A percentile compares a stretch with the other conserved stretches of the same genome.
Conservation (phyloP, 2,113 vertebrate species). For the Stigmatopora nigra region DNA sequence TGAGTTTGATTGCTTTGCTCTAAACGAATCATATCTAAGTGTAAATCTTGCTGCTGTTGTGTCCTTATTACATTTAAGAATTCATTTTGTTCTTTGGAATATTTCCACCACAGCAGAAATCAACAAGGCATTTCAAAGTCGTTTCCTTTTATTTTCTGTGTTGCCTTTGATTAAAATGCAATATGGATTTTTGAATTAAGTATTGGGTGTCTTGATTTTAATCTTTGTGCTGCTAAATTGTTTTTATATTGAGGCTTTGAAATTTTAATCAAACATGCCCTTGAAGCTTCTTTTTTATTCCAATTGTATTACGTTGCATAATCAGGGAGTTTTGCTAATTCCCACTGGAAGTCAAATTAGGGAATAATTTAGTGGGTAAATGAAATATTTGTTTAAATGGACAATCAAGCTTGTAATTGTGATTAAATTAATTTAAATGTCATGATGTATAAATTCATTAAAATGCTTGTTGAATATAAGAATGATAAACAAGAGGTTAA, state of each 20-base stretch:
- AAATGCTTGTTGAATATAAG: too few relatives aligned
- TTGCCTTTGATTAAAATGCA: constrained; percentile 38
- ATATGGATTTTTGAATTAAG: constrained; percentile 39
- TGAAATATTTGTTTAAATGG: constrained; percentile 44
- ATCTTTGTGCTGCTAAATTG: constrained; percentile 46
- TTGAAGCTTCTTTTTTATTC: constrained; percentile 54
- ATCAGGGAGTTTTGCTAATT: constrained; percentile 58
- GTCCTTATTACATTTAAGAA: not conserved
- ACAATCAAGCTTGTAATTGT: not conserved
- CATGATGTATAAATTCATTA: too few relatives aligned
- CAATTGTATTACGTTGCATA: constrained; percentile 58
- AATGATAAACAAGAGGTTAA: too few relatives aligned
- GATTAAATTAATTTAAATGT: not conserved
- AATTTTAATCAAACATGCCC: constrained; percentile 62
- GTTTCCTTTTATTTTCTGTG: not conserved
- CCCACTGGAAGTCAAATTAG: constrained; percentile 39
- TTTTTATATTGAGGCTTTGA: constrained; percentile 54
- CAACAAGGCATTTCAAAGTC: not conserved
- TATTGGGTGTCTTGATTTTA: constrained; percentile 46
- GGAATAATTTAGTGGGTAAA: constrained; percentile 52
- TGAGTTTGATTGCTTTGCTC: not conserved
- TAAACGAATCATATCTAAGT: not conserved
- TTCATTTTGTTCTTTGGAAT: not conserved
- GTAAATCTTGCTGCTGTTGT: not conserved
- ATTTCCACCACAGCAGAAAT: not conserved